Conservation (phyloP, 2,888 invertebrate genomes). For the Eulithis testata region DNA sequence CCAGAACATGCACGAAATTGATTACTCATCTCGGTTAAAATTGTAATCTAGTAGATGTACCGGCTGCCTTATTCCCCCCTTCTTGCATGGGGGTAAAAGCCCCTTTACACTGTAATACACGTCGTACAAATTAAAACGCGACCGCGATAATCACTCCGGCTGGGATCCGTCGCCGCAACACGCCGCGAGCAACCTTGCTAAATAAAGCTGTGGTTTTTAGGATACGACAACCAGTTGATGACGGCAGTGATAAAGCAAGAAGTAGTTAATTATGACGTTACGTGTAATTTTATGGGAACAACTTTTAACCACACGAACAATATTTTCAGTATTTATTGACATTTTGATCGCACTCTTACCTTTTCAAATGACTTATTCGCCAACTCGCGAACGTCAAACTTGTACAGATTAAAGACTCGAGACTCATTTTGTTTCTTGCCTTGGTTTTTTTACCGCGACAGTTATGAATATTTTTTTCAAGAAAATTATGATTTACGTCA, state of each 20-base stretch:
- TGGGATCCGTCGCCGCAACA: conserved; percentile 55
- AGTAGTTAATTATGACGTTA: too few species aligned
- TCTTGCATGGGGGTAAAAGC: conserved; percentile 45
- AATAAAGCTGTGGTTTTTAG: conserved; percentile 3
- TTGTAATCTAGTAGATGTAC: conserved; percentile 44
- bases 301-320: too few species aligned
- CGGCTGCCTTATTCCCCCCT: conserved; percentile 19
- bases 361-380: too few species aligned
- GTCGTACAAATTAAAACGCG: conserved; percentile 78
- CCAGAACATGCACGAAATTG: conserved; percentile 35
- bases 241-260: not conserved
- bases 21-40: conserved; percentile 39
- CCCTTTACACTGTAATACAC: conserved; percentile 63
- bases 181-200: conserved; percentile 44
- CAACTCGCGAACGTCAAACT: too few species aligned
- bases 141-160: conserved; percentile 69
- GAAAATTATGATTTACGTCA: too few species aligned
- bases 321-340: too few species aligned
- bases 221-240: not conserved
- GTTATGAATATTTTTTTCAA: too few species aligned
- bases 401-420: too few species aligned
- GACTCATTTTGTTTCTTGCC: too few species aligned
- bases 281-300: too few species aligned
- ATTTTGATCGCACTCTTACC: too few species aligned
- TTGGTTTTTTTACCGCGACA: too few species aligned